phyloP scores from a whole-genome alignment of 2,797 vertebrate species.

The Steatocranus sp. region DNA sequence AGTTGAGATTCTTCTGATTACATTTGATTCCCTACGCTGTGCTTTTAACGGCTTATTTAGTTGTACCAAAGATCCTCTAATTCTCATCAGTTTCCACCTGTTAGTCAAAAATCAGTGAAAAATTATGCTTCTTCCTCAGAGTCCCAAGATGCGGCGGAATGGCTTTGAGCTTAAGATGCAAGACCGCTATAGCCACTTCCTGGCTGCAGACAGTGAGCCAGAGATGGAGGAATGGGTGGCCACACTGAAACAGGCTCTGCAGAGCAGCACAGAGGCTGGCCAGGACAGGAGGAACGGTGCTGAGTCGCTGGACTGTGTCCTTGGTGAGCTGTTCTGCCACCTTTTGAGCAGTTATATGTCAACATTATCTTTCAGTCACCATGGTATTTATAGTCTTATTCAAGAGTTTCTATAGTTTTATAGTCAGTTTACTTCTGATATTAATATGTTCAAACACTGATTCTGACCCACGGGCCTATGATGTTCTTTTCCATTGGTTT shows the following conservation, averaged over 20 bases:
- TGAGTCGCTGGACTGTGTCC: constrained; percentile 77
- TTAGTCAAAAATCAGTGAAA: accelerated
- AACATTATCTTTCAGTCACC: neutral
- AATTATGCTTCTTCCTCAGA: constrained; percentile 63
- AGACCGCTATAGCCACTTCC: constrained; percentile 93
- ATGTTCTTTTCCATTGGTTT: neutral
- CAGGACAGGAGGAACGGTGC: constrained; percentile 84
- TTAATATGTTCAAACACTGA: no score
- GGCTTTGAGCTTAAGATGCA: constrained; percentile 96
- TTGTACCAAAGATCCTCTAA: neutral
- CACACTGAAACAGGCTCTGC: constrained; percentile 90
- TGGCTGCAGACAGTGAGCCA: constrained; percentile 91
- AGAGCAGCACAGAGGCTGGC: constrained; percentile 81
- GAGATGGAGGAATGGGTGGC: constrained; percentile 98
- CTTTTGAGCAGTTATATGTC: neutral
- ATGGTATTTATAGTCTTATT: neutral
- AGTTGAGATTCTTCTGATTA: accelerated
- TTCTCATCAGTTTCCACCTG: neutral
- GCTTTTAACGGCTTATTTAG: neutral
- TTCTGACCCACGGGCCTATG: accelerated
- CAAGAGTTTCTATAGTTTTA: neutral
- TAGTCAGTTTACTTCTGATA: neutral
- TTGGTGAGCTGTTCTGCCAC: constrained; percentile 52
- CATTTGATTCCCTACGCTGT: neutral
- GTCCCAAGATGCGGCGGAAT: constrained; percentile 90